Evolutionary conservation across 2,888 invertebrate genomes (phyloP).

Genomic region (Campopleginae sp.): DNA sequence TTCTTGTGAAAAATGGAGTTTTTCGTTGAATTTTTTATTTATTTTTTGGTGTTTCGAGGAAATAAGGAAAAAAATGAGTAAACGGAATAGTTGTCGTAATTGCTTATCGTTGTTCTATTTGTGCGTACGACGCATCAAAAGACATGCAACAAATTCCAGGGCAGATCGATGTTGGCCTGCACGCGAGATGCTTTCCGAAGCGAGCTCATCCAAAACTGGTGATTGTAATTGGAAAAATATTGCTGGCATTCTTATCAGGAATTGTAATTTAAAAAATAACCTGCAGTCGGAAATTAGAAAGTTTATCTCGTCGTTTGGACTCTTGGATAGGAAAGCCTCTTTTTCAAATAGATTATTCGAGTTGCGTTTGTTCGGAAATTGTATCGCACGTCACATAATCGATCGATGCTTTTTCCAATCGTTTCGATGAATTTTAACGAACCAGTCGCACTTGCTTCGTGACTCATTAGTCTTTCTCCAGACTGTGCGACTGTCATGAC

Average conservation of each 20-base stretch:
- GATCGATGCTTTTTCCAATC: too few species aligned
- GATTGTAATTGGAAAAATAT: background rate
- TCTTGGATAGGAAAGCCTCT: background rate
- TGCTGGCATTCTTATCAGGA: background rate
- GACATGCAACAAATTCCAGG: background rate
- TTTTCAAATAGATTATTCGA: background rate
- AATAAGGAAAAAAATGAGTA: too few species aligned
- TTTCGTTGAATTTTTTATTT: background rate
- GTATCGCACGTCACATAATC: too few species aligned
- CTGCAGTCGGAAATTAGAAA: background rate
- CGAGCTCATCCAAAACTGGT: background rate
- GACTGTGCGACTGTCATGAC: too few species aligned
- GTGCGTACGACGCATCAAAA: background rate
- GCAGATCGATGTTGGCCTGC: background rate
- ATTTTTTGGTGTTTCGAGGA: background rate
- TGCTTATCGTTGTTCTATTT: background rate
- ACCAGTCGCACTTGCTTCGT: too few species aligned
- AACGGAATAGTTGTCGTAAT: background rate
- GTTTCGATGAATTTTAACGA: too few species aligned
- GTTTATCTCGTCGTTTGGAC: background rate
- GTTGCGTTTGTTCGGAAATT: background rate
- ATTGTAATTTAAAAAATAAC: background rate
- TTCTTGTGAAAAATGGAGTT: background rate
- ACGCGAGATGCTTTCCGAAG: background rate
- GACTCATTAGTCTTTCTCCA: too few species aligned